phyloP scores from a whole-genome alignment of 2,888 invertebrate genomes.

The Cataglyphis rosenhaueri region DNA sequence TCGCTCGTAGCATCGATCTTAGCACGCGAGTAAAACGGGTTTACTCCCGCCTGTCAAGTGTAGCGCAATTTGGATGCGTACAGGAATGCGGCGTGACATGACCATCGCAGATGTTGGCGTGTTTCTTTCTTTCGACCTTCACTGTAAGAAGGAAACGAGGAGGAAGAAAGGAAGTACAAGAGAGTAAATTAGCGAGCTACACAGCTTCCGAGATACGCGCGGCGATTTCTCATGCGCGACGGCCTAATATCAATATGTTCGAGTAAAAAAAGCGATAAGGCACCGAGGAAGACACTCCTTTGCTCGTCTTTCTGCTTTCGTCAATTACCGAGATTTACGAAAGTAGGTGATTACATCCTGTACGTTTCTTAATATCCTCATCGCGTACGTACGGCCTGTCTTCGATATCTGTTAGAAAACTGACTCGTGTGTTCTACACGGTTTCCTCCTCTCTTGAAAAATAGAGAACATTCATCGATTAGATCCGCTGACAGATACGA shows the following conservation, averaged over 20 bases:
- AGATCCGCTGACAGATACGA: background rate
- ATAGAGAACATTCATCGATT: constrained; percentile 8
- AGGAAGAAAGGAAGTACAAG: background rate
- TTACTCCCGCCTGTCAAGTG: constrained; percentile 74
- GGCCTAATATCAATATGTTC: background rate
- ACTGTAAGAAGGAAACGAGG: background rate
- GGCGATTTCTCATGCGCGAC: constrained; percentile 40
- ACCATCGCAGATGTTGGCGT: constrained; percentile 25
- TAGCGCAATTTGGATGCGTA: background rate
- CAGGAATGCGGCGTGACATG: constrained; percentile 54
- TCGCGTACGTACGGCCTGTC: background rate
- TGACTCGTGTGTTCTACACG: background rate
- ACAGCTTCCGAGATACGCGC: constrained; percentile 4
- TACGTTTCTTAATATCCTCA: constrained; percentile 34
- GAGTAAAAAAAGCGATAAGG: constrained; percentile 13
- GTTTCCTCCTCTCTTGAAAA: background rate
- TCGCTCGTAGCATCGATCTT: constrained; percentile 68
- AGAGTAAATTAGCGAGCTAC: constrained; percentile 27
- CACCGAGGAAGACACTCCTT: constrained; percentile 19
- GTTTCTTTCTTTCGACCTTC: background rate
- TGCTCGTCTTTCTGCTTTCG: constrained; percentile 28
- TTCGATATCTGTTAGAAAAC: constrained; percentile 31
- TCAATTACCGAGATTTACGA: constrained; percentile 13
- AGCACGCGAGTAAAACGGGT: constrained; percentile 72
- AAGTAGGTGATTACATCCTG: constrained; percentile 50